These are phyloP conservation scores for Synchiropus splendidus DNA, from an alignment of 2,113 vertebrate genomes.

Conservation along the genomic window DNA sequence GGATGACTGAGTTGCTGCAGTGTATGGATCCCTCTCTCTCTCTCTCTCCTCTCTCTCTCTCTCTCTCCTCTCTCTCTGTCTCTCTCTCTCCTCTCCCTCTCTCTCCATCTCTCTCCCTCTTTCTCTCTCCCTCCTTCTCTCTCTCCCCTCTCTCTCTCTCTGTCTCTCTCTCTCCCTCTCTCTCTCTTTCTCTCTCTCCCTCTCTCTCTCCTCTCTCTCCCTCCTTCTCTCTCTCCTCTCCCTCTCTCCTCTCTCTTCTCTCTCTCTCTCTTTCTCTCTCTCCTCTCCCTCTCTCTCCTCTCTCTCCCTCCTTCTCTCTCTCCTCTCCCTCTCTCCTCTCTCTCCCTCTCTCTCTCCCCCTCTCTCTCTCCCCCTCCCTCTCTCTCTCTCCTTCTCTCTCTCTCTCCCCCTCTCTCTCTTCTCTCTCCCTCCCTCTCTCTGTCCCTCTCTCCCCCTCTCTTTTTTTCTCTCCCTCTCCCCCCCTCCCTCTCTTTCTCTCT, in stretches of 20 bases:
- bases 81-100: too few relatives aligned
- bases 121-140: slow-evolving; percentile 7
- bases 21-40: slow-evolving; percentile 15
- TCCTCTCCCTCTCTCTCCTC: slow-evolving; percentile 10
- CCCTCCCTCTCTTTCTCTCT: slow-evolving; percentile 7
- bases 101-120: slow-evolving; percentile 6
- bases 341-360: slow-evolving; percentile 6
- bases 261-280: slow-evolving; percentile 14
- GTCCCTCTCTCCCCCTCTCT: slow-evolving; percentile 12
- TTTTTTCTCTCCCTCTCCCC: too few relatives aligned
- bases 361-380: slow-evolving; percentile 8
- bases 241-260: neutral
- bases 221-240: slow-evolving; percentile 7
- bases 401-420: slow-evolving; percentile 9
- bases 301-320: slow-evolving; percentile 6
- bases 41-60: slow-evolving; percentile 10
- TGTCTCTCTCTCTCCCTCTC: slow-evolving; percentile 18
- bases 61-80: slow-evolving; percentile 18
- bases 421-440: slow-evolving; percentile 16
- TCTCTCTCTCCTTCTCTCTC: slow-evolving; percentile 15
- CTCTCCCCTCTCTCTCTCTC: slow-evolving; percentile 16
- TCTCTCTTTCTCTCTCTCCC: slow-evolving; percentile 6
- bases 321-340: slow-evolving; percentile 1
- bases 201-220: slow-evolving; percentile 10
- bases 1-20: slow-evolving; percentile 33